Conservation (phyloP, 1,140 invertebrate species). For the Trichoplusia ni region DNA sequence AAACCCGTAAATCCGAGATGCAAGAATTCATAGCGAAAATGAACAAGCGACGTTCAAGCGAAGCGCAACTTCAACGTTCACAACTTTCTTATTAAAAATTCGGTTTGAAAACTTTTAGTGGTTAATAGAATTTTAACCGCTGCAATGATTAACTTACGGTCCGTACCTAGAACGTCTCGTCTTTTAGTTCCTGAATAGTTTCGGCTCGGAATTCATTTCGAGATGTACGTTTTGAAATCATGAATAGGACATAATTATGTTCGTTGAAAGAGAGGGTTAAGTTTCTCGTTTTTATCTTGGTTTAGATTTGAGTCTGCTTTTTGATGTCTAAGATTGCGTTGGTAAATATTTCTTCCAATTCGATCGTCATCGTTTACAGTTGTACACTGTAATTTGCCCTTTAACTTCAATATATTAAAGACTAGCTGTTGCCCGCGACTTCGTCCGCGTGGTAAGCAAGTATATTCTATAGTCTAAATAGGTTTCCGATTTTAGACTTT, state of each 20-base stretch:
- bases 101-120: constrained; percentile 42
- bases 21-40: constrained; percentile 32
- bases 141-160: constrained; percentile 47
- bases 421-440: too few species aligned
- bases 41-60: constrained; percentile 24
- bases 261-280: neutral
- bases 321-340: too few species aligned
- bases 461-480: too few species aligned
- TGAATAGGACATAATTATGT: constrained; percentile 25
- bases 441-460: too few species aligned
- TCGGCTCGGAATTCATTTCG: constrained; percentile 20
- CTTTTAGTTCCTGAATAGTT: constrained; percentile 31
- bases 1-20: constrained; percentile 4
- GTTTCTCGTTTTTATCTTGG: neutral
- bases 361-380: too few species aligned
- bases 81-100: constrained; percentile 57
- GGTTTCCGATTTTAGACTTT: too few species aligned
- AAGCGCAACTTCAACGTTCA: constrained; percentile 7
- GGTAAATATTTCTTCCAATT: too few species aligned
- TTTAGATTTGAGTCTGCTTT: neutral
- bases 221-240: constrained; percentile 11
- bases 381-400: too few species aligned
- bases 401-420: too few species aligned
- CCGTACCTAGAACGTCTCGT: constrained; percentile 15
- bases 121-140: constrained; percentile 55